These are phyloP conservation scores for Lycocerus yunnanus DNA, from an alignment of 2,888 invertebrate genomes.

Conservation along the genomic window DNA sequence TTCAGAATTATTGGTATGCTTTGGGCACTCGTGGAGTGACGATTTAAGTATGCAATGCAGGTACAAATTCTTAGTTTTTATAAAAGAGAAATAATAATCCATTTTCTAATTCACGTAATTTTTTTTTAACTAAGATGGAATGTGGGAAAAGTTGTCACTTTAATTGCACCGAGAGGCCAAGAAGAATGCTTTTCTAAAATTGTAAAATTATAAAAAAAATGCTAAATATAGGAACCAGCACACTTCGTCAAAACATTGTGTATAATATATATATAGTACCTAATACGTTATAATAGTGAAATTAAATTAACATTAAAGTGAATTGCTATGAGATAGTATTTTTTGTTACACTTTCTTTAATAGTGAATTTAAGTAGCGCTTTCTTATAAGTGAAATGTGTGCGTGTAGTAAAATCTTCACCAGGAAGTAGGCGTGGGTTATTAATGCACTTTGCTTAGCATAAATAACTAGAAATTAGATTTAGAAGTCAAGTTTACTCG, in stretches of 20 bases:
- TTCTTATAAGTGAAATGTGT: slow-evolving; percentile 27
- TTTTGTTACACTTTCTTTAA: slow-evolving; percentile 20
- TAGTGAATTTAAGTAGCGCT: slow-evolving; percentile 17
- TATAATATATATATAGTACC: not conserved
- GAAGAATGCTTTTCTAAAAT: not conserved
- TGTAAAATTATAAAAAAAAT: not conserved
- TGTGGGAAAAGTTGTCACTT: not conserved
- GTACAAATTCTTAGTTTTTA: not conserved
- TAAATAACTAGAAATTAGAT: slow-evolving; percentile 33
- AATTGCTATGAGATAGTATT: slow-evolving; percentile 8
- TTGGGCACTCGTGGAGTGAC: no score
- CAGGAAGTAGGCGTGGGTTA: slow-evolving; percentile 28
- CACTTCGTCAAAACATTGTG: not conserved
- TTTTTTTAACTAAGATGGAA: not conserved
- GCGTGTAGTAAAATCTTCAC: slow-evolving; percentile 29
- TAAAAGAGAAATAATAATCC: not conserved
- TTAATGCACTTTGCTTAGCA: slow-evolving; percentile 27
- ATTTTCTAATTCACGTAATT: not conserved
- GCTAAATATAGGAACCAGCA: not conserved
- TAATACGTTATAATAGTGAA: not conserved
- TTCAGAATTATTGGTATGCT: no score
- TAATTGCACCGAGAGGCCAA: not conserved
- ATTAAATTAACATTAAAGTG: slow-evolving; percentile 5
- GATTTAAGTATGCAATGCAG: not conserved
- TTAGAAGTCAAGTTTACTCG: slow-evolving; percentile 32